Base-by-base conservation (phyloP, 2,113 vertebrate species). In the Brachypodius melanocephalos region DNA sequence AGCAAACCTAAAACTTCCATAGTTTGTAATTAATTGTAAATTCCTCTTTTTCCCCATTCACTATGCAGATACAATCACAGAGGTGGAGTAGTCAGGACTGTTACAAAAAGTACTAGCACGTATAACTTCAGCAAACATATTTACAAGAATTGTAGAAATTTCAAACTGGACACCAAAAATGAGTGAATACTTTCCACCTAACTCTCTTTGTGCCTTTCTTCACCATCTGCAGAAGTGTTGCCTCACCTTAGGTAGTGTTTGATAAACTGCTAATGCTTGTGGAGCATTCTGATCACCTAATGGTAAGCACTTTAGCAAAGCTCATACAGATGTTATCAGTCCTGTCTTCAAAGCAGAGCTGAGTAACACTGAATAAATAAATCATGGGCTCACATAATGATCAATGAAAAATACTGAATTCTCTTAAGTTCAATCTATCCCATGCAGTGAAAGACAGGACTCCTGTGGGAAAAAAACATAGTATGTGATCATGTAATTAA, bases 271-370 rank as follows among this genome's bases (percentile, higher is more conserved):
- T 49, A 63, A 78, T 29, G 52, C 62, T 51, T 38, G 42, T 40
- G 15, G 84, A n/a, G 48, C 55, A 86, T 69, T 76, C 77, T 67
- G 78, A 93, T 80, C 79, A 49, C 7, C 3, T 36, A 87, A 67
- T 2, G 46, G 88, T 74, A 82, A 76, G 63, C 24, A 46, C 43
- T 71, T 71, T 4, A 58, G 24, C 55, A 88, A 88, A 90, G 38
- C 46, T 52, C 67, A 86, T 22, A 73, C 10, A 67, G 72, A 91
- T 52, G 29, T 77, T 88, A 90, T 40, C 79, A 26, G 38, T 61
- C 63, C 76, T 66, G 43, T 55, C 85, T 91, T 95, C 93, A 85
- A 95, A 89, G 87, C 38, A 69, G 62, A 90, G 31, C 8, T 31
- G 15, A 88, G 65, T 62, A 76, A 65, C 3, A 10, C 16, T 17